phyloP scores from a whole-genome alignment of 1,140 invertebrate species.

The Lasioglossum baleicum region DNA sequence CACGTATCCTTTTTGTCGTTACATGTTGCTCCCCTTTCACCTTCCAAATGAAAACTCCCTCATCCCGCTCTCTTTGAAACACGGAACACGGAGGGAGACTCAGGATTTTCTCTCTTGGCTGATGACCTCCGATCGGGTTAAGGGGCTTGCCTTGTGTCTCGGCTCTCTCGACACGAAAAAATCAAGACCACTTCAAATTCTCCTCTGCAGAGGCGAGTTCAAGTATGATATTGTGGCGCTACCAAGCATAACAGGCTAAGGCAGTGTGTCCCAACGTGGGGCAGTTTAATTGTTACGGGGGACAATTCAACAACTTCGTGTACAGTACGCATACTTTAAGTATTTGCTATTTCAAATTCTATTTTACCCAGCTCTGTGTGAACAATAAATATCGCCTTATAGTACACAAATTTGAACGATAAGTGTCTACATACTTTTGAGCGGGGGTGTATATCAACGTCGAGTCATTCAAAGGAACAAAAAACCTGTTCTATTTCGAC shows the following conservation, averaged over 20 bases:
- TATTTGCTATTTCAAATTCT: no score
- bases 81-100: background rate
- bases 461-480: conserved; percentile 41
- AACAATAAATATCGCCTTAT: no score
- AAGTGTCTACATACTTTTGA: no score
- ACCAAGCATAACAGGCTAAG: no score
- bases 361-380: no score
- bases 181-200: background rate
- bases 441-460: conserved; percentile 63
- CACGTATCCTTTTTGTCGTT: conserved; percentile 12
- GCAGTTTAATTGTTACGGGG: no score
- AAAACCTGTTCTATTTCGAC: conserved; percentile 61
- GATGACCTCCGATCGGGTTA: background rate
- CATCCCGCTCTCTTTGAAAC: background rate
- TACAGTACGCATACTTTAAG: no score
- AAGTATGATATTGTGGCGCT: background rate
- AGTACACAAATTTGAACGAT: no score
- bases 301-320: no score
- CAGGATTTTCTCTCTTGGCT: background rate
- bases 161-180: background rate
- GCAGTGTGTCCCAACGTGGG: no score
- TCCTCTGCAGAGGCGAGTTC: background rate
- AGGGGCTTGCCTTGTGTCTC: background rate
- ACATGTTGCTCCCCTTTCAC: background rate
- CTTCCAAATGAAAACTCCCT: background rate